These are phyloP conservation scores for Plectrocnemia conspersa DNA, from an alignment of 1,140 invertebrate genomes.

Conservation along the genomic window DNA sequence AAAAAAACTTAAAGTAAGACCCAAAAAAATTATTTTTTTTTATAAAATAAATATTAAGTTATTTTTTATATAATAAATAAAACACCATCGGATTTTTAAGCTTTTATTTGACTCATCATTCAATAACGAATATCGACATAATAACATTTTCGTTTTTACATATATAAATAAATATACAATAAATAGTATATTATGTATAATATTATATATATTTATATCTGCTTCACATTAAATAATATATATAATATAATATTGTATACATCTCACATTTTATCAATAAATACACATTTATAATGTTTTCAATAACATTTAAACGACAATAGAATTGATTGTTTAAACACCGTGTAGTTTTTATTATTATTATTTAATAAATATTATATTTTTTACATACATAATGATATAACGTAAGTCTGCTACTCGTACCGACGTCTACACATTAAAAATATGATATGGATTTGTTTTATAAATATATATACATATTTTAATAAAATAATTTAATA, in stretches of 20 bases:
- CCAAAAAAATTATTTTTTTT: no score
- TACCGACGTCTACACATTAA: no score
- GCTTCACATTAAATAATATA: not conserved
- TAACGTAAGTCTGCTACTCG: no score
- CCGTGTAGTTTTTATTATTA: constrained; percentile 19
- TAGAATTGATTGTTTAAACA: constrained; percentile 24
- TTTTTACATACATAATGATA: constrained; percentile 7
- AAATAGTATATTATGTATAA: not conserved
- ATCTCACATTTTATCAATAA: constrained; percentile 5
- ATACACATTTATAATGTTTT: no score
- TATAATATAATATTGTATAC: constrained; percentile 7
- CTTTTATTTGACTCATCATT: constrained; percentile 15
- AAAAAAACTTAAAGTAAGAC: no score
- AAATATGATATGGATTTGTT: constrained; percentile 9
- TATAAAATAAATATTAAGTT: no score
- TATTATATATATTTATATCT: not conserved
- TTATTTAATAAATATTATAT: not conserved
- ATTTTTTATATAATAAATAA: no score
- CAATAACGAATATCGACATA: constrained; percentile 14
- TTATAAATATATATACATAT: no score
- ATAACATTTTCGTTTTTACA: constrained; percentile 8
- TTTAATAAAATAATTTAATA: no score
- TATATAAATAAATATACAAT: constrained; percentile 18
- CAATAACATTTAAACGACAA: constrained; percentile 17
- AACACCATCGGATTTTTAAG: no score